Base-by-base conservation (phyloP, 2,888 invertebrate species). In the Agonopterix heracliana region DNA sequence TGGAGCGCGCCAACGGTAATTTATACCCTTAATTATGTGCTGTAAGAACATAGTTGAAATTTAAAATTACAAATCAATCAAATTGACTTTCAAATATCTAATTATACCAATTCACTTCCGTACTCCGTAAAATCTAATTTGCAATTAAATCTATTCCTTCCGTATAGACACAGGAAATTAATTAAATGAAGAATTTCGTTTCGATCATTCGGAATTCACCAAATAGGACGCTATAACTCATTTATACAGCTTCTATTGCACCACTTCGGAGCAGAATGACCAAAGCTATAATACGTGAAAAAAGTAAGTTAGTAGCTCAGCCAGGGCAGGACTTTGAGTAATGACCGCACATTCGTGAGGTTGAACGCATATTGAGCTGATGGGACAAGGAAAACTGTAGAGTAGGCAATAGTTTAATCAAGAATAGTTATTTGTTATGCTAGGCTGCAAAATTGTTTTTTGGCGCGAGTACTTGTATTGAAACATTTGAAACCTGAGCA, bases 341-440 rank as follows among this genome's bases (percentile, higher is more conserved):
- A 83, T 84, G 83, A 74, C 69, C 63, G 53, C 71, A 78, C 78
- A 82, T 78, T 82, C 71, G 78, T 69, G 70, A 68, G 76, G 74
- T 70, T 71, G 71, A 68, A 80, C 80, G 80, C 82, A 82, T 82
- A 79, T 81, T 82, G 81, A 71, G 75, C 65, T 63, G 54, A 52
- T 55, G 51, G 66, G 56, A 59, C 47, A 45, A n/a, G 4, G 41
- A 49, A 61, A 62, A 35, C 53, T 42, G 11, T 69, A 45, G 71
- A 73, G 70, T 38, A 38, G 38, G 7, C 1, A 26, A 26, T 26
- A 26, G 26, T 26, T 7, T 26, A 26, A 3, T 26, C 26, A 26
- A 26, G 7, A 26, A n/a, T n/a, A n/a, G n/a, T n/a, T n/a, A n/a
- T n/a, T n/a, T n/a, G n/a, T n/a, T n/a, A n/a, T n/a, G n/a, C n/a